Evolutionary conservation across 1,140 invertebrate genomes (phyloP).

Genomic region (Ridgeia piscesae): DNA sequence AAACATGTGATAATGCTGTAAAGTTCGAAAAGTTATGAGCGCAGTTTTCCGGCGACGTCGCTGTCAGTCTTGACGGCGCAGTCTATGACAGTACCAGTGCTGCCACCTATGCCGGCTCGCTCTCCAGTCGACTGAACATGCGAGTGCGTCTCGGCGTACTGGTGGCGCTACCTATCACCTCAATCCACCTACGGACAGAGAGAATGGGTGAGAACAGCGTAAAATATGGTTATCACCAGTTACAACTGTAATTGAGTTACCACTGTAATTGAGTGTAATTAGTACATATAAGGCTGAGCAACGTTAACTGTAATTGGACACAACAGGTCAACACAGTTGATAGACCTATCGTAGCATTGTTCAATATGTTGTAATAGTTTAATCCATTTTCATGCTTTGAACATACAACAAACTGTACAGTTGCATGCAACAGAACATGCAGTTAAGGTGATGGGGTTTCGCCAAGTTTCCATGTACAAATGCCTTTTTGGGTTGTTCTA

Average conservation of each 20-base stretch:
- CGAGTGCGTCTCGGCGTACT: slow-evolving; percentile 48
- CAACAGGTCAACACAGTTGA: too few species aligned
- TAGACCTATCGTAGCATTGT: neutral
- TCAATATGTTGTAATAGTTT: neutral
- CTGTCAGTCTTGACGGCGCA: neutral
- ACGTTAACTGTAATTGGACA: neutral
- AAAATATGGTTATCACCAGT: too few species aligned
- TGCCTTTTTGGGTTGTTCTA: too few species aligned
- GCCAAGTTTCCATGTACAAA: too few species aligned
- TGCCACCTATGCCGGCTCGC: slow-evolving; percentile 27
- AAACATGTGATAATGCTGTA: neutral
- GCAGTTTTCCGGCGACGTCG: neutral
- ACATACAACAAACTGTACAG: too few species aligned
- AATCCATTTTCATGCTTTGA: too few species aligned
- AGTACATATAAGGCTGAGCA: neutral
- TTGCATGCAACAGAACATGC: too few species aligned
- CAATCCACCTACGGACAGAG: slow-evolving; percentile 69
- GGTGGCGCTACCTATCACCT: slow-evolving; percentile 75
- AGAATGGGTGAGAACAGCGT: neutral
- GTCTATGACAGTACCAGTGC: neutral
- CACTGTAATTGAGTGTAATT: neutral
- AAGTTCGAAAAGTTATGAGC: neutral
- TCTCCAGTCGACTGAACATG: slow-evolving; percentile 55
- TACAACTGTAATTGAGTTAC: neutral
- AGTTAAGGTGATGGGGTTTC: too few species aligned